Conservation (phyloP, 2,113 vertebrate species). For the Myotis yumanensis region DNA sequence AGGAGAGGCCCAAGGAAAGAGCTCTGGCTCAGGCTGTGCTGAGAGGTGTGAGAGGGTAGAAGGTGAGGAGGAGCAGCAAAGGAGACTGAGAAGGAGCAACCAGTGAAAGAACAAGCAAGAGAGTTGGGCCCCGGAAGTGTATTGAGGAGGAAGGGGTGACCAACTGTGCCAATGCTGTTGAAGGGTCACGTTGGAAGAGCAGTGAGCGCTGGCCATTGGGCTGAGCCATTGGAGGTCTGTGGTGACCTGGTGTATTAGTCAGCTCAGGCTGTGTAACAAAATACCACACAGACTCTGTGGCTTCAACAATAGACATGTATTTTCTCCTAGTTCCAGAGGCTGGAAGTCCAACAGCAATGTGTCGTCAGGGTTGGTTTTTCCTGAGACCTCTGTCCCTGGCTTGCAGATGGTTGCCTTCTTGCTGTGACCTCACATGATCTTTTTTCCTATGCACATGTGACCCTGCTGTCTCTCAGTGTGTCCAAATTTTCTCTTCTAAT, state of each 20-base stretch:
- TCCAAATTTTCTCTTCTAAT: neutral
- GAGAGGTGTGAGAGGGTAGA: neutral
- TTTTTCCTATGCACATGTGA: neutral
- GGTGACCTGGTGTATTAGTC: neutral
- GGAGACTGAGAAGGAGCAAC: neutral
- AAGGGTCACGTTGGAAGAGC: neutral
- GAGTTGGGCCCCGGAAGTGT: neutral
- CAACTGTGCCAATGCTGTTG: neutral
- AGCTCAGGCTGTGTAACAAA: neutral
- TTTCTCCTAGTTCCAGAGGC: neutral
- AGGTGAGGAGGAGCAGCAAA: neutral
- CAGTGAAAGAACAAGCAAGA: neutral
- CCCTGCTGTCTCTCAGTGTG: neutral
- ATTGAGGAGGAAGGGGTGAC: neutral
- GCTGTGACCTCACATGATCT: neutral
- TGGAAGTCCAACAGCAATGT: neutral
- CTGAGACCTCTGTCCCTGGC: neutral
- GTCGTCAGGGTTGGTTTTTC: neutral
- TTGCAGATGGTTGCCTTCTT: neutral
- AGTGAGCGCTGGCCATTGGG: neutral
- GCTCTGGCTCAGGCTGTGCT: neutral
- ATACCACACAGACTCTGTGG: neutral
- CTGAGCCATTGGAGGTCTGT: neutral
- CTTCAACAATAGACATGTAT: neutral
- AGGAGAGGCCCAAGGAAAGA: neutral